Percentiles rank a stretch among this genome's conserved stretches.
Evolutionary conservation across 1,140 invertebrate species (phyloP).

Genomic region (Armadillidium nasatum): DNA sequence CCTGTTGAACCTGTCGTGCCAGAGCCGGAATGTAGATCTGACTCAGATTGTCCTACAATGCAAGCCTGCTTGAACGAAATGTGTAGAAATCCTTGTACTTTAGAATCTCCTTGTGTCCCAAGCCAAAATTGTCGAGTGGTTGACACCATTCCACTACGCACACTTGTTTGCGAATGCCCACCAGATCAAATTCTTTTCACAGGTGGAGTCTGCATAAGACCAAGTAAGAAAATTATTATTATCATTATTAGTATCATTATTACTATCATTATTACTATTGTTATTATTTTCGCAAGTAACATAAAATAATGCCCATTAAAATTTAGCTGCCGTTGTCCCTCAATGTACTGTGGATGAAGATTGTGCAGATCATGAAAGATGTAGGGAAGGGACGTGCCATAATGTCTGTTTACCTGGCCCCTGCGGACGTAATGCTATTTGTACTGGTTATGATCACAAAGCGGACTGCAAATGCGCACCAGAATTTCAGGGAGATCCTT

Average conservation of each 20-base stretch:
- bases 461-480: constrained; percentile 70
- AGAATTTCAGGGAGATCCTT: constrained; percentile 74
- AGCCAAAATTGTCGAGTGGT: constrained; percentile 58
- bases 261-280: not conserved
- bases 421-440: constrained; percentile 80
- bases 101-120: constrained; percentile 62
- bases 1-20: constrained; percentile 25
- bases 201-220: constrained; percentile 62
- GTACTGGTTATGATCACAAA: constrained; percentile 66
- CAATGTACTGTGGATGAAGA: constrained; percentile 68
- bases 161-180: constrained; percentile 47
- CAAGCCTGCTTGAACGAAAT: constrained; percentile 69
- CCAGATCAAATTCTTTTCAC: constrained; percentile 57
- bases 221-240: constrained; percentile 69
- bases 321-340: constrained; percentile 46
- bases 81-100: constrained; percentile 70
- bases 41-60: constrained; percentile 67
- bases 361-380: constrained; percentile 66
- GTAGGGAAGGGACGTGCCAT: constrained; percentile 67
- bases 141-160: constrained; percentile 45
- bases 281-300: too few relatives aligned
- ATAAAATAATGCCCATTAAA: too few relatives aligned
- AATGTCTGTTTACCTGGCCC: constrained; percentile 69
- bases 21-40: constrained; percentile 61
- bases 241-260: too few relatives aligned